Percentiles rank a stretch among this genome's conserved stretches.
Evolutionary conservation across 2,888 invertebrate species (phyloP).

Genomic region (Lithophane ornitopus): DNA sequence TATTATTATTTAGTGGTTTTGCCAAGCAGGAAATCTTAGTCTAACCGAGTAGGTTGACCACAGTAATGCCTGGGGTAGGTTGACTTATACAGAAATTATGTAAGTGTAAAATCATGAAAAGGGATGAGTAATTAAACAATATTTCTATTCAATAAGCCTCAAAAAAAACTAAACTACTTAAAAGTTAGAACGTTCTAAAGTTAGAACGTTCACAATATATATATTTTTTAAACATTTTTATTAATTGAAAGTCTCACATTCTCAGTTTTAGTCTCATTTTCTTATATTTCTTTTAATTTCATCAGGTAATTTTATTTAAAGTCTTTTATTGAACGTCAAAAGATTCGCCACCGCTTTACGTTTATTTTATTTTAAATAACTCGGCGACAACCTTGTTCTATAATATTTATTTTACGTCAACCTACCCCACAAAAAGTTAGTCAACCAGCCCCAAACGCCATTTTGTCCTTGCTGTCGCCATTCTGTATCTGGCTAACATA

Average conservation of each 20-base stretch:
- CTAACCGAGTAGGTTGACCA: neutral
- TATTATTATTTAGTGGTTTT: neutral
- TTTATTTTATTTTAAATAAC: neutral
- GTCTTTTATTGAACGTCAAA: neutral
- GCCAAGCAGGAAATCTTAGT: neutral
- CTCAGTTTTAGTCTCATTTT: neutral
- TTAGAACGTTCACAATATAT: neutral
- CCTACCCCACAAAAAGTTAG: neutral
- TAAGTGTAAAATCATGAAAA: neutral
- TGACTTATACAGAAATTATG: neutral
- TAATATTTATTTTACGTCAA: neutral
- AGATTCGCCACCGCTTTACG: no score
- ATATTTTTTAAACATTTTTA: neutral
- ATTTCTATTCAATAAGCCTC: neutral
- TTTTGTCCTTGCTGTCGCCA: neutral
- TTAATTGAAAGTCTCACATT: neutral
- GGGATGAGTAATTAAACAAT: neutral
- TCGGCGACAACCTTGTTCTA: neutral
- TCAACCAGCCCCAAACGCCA: neutral
- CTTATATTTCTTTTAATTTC: neutral
- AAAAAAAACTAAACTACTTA: neutral
- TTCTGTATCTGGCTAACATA: no score
- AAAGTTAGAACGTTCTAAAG: neutral
- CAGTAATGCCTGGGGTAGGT: neutral
- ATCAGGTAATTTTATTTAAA: neutral